phyloP scores from a whole-genome alignment of 92 coral and sea anemone species.

The Epizoanthus rinbou region DNA sequence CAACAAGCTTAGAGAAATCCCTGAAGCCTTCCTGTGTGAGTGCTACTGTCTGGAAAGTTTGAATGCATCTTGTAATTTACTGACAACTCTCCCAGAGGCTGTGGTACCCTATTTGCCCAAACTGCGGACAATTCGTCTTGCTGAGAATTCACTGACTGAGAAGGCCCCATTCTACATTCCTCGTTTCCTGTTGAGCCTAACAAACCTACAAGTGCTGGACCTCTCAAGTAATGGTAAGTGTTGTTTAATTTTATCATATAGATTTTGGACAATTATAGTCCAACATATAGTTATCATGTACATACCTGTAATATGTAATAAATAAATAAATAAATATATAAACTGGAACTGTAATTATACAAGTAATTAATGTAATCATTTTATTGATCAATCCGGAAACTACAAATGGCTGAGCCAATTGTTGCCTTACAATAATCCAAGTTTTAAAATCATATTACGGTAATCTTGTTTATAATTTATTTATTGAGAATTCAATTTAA shows the following conservation, averaged over 20 bases:
- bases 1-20: slow-evolving; percentile 74
- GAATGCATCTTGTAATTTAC: slow-evolving; percentile 70
- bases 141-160: slow-evolving; percentile 74
- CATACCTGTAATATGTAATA: too few species aligned
- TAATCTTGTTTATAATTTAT: background rate
- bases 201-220: slow-evolving; percentile 80
- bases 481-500: background rate
- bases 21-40: slow-evolving; percentile 62
- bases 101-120: slow-evolving; percentile 58
- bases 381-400: too few species aligned
- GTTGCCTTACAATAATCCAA: too few species aligned
- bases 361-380: too few species aligned
- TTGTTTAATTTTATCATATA: too few species aligned
- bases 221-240: slow-evolving; percentile 66
- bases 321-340: too few species aligned
- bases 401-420: too few species aligned
- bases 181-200: slow-evolving; percentile 74
- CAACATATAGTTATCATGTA: too few species aligned
- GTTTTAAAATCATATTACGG: too few species aligned
- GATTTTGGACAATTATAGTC: too few species aligned
- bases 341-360: too few species aligned
- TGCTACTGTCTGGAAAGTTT: slow-evolving; percentile 65
- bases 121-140: slow-evolving; percentile 71
- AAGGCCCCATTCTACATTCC: slow-evolving; percentile 74
- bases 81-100: slow-evolving; percentile 75